Conservation (phyloP, 2,797 vertebrate species). For the Bufotes viridis region DNA sequence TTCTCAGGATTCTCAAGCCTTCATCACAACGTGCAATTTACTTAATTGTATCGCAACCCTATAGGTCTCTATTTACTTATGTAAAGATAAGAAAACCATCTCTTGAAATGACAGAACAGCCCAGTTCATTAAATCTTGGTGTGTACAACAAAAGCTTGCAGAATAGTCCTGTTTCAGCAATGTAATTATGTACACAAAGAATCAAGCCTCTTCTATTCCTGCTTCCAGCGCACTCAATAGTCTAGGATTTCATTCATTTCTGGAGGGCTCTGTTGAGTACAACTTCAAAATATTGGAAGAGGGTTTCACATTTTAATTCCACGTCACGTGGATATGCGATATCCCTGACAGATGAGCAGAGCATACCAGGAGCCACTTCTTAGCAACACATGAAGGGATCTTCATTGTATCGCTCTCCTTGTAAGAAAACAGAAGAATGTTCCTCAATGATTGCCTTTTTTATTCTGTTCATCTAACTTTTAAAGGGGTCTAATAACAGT, state of each 20-base stretch:
- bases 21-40: slow-evolving; percentile 35
- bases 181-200: slow-evolving; percentile 58
- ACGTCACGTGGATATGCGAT: slow-evolving; percentile 48
- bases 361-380: slow-evolving; percentile 38
- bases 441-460: not conserved
- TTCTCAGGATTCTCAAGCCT: slow-evolving; percentile 34
- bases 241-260: slow-evolving; percentile 55
- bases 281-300: slow-evolving; percentile 43
- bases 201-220: slow-evolving; percentile 36
- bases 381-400: not conserved
- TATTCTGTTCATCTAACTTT: not conserved
- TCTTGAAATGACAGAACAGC: slow-evolving; percentile 41
- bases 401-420: not conserved
- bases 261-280: slow-evolving; percentile 37
- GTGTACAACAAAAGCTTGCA: slow-evolving; percentile 43
- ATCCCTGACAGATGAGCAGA: slow-evolving; percentile 32
- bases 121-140: slow-evolving; percentile 50
- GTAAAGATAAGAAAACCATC: slow-evolving; percentile 46
- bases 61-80: slow-evolving; percentile 41
- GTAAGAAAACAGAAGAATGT: not conserved
- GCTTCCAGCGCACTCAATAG: slow-evolving; percentile 37
- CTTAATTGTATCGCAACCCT: slow-evolving; percentile 51
- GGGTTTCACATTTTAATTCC: slow-evolving; percentile 39
- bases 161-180: slow-evolving; percentile 44
- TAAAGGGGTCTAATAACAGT: not conserved